Conservation (phyloP, 1,140 invertebrate genomes). For the Drosophila navojoa region DNA sequence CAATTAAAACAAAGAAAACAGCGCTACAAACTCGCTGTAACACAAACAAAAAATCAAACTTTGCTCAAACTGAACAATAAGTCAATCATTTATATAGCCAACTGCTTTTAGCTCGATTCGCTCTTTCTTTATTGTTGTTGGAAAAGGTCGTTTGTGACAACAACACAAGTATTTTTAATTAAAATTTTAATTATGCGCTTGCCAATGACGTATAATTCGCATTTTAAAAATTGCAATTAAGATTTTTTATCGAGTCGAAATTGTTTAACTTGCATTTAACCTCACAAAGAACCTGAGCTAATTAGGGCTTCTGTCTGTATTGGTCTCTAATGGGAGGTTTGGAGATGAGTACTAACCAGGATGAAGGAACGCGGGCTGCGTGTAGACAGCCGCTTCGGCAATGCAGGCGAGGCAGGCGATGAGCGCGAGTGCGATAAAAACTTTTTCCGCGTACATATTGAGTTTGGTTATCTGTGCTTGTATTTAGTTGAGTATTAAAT, state of each 20-base stretch:
- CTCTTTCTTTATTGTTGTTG: slow-evolving; percentile 35
- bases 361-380: slow-evolving; percentile 69
- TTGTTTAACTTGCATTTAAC: background rate
- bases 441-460: slow-evolving; percentile 73
- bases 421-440: slow-evolving; percentile 59
- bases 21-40: background rate
- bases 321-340: no score
- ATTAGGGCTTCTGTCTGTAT: background rate
- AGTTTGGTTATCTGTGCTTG: slow-evolving; percentile 13
- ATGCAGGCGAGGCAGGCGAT: slow-evolving; percentile 58
- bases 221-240: background rate
- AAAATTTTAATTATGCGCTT: background rate
- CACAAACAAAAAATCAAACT: slow-evolving; percentile 11
- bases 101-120: slow-evolving; percentile 48
- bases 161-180: background rate
- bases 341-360: slow-evolving; percentile 69
- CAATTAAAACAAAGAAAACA: slow-evolving; percentile 26
- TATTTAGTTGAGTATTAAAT: background rate
- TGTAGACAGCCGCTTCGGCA: slow-evolving; percentile 70
- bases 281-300: background rate
- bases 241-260: no score
- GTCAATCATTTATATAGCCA: slow-evolving; percentile 61
- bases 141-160: slow-evolving; percentile 51
- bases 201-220: background rate
- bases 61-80: slow-evolving; percentile 48